Evolutionary conservation across 2,113 vertebrate genomes (phyloP).

Genomic region (Ophthalmolycus amberensis): DNA sequence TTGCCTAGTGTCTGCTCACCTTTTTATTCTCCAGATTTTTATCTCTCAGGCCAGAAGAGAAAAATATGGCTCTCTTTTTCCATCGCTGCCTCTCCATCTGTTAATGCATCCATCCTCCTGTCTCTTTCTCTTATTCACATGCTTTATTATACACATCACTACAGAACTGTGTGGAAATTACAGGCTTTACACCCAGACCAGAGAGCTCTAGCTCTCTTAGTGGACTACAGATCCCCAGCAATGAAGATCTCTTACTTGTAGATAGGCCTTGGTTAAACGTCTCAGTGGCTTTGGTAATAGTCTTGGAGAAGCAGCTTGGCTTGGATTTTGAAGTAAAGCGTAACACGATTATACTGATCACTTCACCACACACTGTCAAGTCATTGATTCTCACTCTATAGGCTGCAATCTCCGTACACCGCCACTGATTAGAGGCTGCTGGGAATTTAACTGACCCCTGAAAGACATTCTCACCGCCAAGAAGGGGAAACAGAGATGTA

Average conservation of each 20-base stretch:
- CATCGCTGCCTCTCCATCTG: constrained; percentile 34
- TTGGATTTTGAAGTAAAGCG: constrained; percentile 70
- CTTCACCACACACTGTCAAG: constrained; percentile 71
- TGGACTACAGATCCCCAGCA: constrained; percentile 33
- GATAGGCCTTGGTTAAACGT: constrained; percentile 46
- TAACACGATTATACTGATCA: constrained; percentile 70
- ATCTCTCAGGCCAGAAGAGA: constrained; percentile 39
- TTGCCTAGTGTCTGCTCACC: constrained; percentile 27
- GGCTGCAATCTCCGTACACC: constrained; percentile 67
- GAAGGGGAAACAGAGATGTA: constrained; percentile 15
- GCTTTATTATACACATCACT: constrained; percentile 34
- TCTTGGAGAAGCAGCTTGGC: constrained; percentile 69
- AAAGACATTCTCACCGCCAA: constrained; percentile 45
- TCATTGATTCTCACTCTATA: constrained; percentile 76
- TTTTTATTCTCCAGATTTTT: constrained; percentile 47
- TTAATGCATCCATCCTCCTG: constrained; percentile 51
- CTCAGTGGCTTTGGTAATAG: constrained; percentile 66
- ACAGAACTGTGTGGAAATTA: constrained; percentile 22
- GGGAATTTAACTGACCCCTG: constrained; percentile 62
- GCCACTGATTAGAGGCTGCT: constrained; percentile 64
- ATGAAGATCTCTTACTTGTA: constrained; percentile 55
- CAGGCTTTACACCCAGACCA: constrained; percentile 28
- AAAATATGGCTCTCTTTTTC: constrained; percentile 35
- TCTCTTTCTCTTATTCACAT: constrained; percentile 40
- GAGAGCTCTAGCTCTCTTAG: constrained; percentile 23